Evolutionary conservation across 2,888 invertebrate species (phyloP).

Genomic region (Troides helena): DNA sequence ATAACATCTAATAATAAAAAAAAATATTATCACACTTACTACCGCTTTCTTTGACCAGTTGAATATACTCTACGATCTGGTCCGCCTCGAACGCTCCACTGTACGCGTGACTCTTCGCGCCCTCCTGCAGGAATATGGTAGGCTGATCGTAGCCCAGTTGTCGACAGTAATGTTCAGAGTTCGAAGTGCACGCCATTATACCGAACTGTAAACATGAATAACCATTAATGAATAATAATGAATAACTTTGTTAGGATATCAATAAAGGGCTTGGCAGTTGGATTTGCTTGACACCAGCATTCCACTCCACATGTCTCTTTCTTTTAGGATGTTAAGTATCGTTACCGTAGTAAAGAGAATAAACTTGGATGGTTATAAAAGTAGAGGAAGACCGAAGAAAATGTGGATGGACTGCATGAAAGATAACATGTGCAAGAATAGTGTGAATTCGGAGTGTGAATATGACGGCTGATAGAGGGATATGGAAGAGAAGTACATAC

Average conservation of each 20-base stretch:
- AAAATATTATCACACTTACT: constrained; percentile 37
- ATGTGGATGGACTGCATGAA: no score
- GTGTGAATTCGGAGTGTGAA: no score
- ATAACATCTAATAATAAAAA: no score
- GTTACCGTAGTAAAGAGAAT: no score
- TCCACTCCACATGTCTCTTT: no score
- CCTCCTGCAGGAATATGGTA: constrained; percentile 49
- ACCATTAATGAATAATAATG: not conserved
- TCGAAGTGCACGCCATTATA: constrained; percentile 54
- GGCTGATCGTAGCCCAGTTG: constrained; percentile 47
- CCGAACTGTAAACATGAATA: constrained; percentile 52
- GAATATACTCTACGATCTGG: constrained; percentile 53
- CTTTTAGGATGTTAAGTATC: no score
- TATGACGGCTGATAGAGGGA: no score
- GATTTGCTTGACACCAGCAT: no score
- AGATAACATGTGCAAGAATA: no score
- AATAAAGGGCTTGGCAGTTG: not conserved
- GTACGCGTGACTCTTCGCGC: constrained; percentile 44
- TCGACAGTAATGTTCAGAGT: constrained; percentile 52
- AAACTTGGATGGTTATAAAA: no score
- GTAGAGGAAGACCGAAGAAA: no score
- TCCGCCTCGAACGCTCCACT: constrained; percentile 45
- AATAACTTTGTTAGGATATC: not conserved
- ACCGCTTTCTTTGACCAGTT: constrained; percentile 49
- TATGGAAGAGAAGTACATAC: no score